phyloP scores from a whole-genome alignment of 2,797 vertebrate genomes.

The Pipistrellus kuhlii region DNA sequence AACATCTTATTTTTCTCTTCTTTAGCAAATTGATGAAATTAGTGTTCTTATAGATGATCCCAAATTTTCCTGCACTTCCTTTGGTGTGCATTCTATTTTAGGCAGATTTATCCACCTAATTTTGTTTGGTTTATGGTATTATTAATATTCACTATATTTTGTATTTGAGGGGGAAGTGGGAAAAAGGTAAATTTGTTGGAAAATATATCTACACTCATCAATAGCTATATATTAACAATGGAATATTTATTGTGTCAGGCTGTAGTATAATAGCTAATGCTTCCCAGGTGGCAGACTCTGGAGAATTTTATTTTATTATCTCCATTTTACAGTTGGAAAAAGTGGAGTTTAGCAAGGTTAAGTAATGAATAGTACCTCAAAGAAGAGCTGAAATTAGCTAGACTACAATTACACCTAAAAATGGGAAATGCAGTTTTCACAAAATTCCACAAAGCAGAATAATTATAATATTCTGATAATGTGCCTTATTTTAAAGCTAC shows the following conservation, averaged over 20 bases:
- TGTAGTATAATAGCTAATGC: not conserved
- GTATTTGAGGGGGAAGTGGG: not conserved
- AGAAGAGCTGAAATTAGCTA: not conserved
- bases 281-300: not conserved
- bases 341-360: not conserved
- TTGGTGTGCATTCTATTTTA: not conserved
- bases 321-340: not conserved
- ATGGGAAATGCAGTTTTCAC: not conserved
- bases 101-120: not conserved
- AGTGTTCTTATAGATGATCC: not conserved
- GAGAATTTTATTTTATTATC: not conserved
- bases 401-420: not conserved
- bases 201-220: not conserved
- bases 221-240: not conserved
- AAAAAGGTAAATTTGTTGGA: not conserved
- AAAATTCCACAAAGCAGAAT: not conserved
- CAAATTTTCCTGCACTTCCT: not conserved
- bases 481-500: not conserved
- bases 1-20: not conserved
- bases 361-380: not conserved
- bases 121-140: constrained; percentile 14
- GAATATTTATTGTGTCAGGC: not conserved
- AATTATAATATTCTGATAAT: not conserved
- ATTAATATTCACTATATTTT: not conserved
- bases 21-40: not conserved